phyloP scores from a whole-genome alignment of 2,113 vertebrate species.

The Megaleporinus macrocephalus region DNA sequence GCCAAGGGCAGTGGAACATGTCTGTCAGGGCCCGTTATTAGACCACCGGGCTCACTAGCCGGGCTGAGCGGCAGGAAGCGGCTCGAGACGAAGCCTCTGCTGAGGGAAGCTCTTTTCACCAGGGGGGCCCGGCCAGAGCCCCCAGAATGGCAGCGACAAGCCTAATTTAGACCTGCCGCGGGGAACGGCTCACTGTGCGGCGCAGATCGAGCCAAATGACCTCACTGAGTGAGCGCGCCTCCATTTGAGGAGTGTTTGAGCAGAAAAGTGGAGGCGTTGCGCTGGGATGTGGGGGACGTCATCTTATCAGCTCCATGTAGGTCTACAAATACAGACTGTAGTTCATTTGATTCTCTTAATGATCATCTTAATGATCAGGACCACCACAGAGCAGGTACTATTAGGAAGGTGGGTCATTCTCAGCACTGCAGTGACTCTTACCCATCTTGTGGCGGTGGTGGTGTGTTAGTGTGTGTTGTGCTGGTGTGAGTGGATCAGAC shows the following conservation, averaged over 20 bases:
- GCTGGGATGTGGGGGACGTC: no score
- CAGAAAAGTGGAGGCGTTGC: no score
- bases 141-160: conserved; percentile 74
- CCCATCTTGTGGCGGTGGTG: no score
- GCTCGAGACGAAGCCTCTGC: conserved; percentile 85
- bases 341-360: no score
- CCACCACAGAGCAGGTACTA: no score
- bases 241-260: not conserved
- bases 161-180: conserved; percentile 75
- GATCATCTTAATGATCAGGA: no score
- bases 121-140: conserved; percentile 62
- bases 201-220: conserved; percentile 21
- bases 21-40: conserved; percentile 84
- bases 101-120: conserved; percentile 83
- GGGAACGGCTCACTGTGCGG: conserved; percentile 66
- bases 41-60: conserved; percentile 77
- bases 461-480: no score
- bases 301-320: no score
- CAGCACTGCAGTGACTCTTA: no score
- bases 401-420: no score
- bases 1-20: conserved; percentile 77
- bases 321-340: no score
- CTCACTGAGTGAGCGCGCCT: not conserved
- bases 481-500: no score
- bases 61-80: conserved; percentile 87